phyloP scores from a whole-genome alignment of 1,140 invertebrate genomes.

The Cecropterus lyciades region DNA sequence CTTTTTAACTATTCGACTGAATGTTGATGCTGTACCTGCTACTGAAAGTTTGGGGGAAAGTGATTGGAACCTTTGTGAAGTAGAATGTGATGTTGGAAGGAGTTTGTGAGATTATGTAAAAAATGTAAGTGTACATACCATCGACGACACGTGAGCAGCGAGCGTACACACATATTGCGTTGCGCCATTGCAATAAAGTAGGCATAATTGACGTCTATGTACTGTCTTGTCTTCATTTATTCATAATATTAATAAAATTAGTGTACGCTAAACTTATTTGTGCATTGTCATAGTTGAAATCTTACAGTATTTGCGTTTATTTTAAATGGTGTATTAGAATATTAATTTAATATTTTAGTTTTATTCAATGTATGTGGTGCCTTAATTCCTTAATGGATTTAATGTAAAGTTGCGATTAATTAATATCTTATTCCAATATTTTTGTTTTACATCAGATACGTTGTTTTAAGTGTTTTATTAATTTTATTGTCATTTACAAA shows the following conservation, averaged over 20 bases:
- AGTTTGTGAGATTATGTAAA: slow-evolving; percentile 47
- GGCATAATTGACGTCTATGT: slow-evolving; percentile 54
- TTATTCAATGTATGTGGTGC: slow-evolving; percentile 73
- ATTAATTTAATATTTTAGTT: slow-evolving; percentile 61
- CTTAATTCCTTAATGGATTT: slow-evolving; percentile 72
- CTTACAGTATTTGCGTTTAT: slow-evolving; percentile 70
- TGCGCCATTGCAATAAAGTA: slow-evolving; percentile 37
- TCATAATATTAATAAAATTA: slow-evolving; percentile 45
- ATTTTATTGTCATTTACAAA: slow-evolving; percentile 40
- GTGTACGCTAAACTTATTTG: slow-evolving; percentile 44
- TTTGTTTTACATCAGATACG: slow-evolving; percentile 33
- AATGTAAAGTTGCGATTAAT: slow-evolving; percentile 53
- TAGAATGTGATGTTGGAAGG: slow-evolving; percentile 34
- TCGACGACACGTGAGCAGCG: slow-evolving; percentile 35
- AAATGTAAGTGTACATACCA: slow-evolving; percentile 60
- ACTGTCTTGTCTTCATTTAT: slow-evolving; percentile 38
- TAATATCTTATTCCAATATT: slow-evolving; percentile 40
- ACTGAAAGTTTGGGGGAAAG: slow-evolving; percentile 47
- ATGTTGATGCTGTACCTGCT: slow-evolving; percentile 69
- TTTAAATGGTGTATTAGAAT: slow-evolving; percentile 69
- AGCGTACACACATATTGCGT: slow-evolving; percentile 21
- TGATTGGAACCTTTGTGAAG: slow-evolving; percentile 47
- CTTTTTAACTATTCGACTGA: slow-evolving; percentile 73
- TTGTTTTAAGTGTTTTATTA: slow-evolving; percentile 30
- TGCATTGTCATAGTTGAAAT: slow-evolving; percentile 53